These are phyloP conservation scores for Argyrosomus japonicus DNA, from an alignment of 2,113 vertebrate genomes.

Conservation along the genomic window DNA sequence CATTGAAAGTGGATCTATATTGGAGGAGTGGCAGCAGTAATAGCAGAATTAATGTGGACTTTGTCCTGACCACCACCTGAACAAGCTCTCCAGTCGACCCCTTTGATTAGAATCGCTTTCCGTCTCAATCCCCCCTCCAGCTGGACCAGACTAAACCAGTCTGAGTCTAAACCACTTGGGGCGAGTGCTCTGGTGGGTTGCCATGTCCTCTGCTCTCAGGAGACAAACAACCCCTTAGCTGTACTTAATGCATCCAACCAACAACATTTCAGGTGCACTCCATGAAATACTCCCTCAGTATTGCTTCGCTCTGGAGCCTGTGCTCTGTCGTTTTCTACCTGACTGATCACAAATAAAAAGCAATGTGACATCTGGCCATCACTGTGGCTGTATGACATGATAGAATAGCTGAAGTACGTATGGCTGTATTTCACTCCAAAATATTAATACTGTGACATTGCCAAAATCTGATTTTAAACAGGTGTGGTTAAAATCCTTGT, in stretches of 20 bases:
- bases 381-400: slow-evolving; percentile 49
- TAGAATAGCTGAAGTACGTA: neutral
- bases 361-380: slow-evolving; percentile 74
- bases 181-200: slow-evolving; percentile 66
- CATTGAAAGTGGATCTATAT: slow-evolving; percentile 14
- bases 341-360: slow-evolving; percentile 77
- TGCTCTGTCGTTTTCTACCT: slow-evolving; percentile 74
- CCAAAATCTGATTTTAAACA: neutral
- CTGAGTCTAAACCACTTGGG: slow-evolving; percentile 58
- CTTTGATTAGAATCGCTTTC: slow-evolving; percentile 64
- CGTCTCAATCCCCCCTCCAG: slow-evolving; percentile 36
- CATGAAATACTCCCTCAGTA: slow-evolving; percentile 64
- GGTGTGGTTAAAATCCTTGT: neutral
- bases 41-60: slow-evolving; percentile 14
- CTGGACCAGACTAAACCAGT: slow-evolving; percentile 53
- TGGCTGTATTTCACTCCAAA: slow-evolving; percentile 18
- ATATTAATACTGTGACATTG: slow-evolving; percentile 14
- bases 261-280: slow-evolving; percentile 81
- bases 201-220: slow-evolving; percentile 70
- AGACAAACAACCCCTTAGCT: slow-evolving; percentile 79
- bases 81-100: slow-evolving; percentile 41
- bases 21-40: slow-evolving; percentile 24
- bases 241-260: slow-evolving; percentile 82
- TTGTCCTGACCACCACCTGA: slow-evolving; percentile 33
- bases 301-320: slow-evolving; percentile 62